A percentile compares a stretch with the other conserved stretches of the same genome.
Conservation (phyloP, 2,113 vertebrate genomes). For the Setophaga petechia region DNA sequence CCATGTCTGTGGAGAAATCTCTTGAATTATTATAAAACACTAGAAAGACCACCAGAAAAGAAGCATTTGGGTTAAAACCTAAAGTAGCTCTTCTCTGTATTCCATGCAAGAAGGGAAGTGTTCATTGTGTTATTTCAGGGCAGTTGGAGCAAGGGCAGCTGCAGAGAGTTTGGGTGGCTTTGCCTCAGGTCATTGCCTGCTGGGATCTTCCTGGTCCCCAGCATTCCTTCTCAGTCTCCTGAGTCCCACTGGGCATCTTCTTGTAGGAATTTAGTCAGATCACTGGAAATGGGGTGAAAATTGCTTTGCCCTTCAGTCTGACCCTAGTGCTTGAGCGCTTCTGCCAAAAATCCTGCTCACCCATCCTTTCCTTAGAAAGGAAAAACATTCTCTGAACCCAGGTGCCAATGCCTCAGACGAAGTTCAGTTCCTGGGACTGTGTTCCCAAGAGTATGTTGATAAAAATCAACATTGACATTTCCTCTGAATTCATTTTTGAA, state of each 20-base stretch:
- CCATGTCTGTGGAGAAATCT: not conserved
- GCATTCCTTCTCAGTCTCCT: not conserved
- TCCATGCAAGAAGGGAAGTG: not conserved
- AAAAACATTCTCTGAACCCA: not conserved
- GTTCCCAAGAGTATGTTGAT: not conserved
- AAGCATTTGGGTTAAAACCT: not conserved
- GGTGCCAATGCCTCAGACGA: not conserved
- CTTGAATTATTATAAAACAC: not conserved
- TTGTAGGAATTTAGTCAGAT: not conserved
- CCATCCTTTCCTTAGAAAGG: not conserved
- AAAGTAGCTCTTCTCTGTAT: not conserved
- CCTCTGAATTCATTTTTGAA: not conserved
- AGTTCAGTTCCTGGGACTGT: not conserved
- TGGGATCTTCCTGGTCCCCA: not conserved
- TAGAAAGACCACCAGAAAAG: not conserved
- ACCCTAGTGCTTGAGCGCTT: not conserved
- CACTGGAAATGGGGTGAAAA: not conserved
- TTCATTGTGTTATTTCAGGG: not conserved
- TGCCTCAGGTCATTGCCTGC: not conserved
- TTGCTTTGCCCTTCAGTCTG: not conserved
- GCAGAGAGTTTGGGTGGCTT: not conserved
- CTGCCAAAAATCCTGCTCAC: not conserved
- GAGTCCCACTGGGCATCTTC: rapidly evolving
- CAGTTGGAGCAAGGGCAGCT: not conserved
- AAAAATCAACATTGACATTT: not conserved